Conservation (phyloP, 2,888 invertebrate genomes). For the Sthenelais limicola region DNA sequence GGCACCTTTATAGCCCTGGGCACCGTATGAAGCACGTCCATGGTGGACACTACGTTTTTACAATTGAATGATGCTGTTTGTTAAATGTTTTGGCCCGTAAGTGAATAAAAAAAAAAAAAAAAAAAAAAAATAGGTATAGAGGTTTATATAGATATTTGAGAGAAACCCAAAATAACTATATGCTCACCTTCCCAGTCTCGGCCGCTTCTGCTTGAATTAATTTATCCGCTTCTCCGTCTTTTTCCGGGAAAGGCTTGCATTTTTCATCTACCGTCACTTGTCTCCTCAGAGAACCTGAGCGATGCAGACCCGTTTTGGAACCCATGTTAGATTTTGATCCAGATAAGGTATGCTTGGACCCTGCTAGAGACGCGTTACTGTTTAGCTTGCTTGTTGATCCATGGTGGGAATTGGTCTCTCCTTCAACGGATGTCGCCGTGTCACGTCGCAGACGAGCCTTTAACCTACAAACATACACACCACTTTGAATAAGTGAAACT, state of each 20-base stretch:
- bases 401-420: neutral
- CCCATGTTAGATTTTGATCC: neutral
- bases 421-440: slow-evolving; percentile 39
- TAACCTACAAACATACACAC: slow-evolving; percentile 1
- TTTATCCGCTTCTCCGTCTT: slow-evolving; percentile 55
- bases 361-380: no score
- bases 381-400: neutral
- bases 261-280: slow-evolving; percentile 43
- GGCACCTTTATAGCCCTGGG: no score
- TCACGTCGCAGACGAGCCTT: slow-evolving; percentile 40
- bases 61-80: no score
- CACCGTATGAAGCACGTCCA: no score
- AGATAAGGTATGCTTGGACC: neutral
- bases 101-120: no score
- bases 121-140: no score
- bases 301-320: neutral
- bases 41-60: no score
- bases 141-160: no score
- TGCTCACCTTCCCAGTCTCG: slow-evolving; percentile 66
- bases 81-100: no score
- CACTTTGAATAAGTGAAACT: neutral
- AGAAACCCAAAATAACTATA: no score
- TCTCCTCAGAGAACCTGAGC: neutral
- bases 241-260: slow-evolving; percentile 46
- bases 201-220: slow-evolving; percentile 66